Percentiles rank a stretch among this genome's conserved stretches.
These are phyloP conservation scores for Sceloporus undulatus DNA, from an alignment of 2,113 vertebrate species.

Conservation along the genomic window DNA sequence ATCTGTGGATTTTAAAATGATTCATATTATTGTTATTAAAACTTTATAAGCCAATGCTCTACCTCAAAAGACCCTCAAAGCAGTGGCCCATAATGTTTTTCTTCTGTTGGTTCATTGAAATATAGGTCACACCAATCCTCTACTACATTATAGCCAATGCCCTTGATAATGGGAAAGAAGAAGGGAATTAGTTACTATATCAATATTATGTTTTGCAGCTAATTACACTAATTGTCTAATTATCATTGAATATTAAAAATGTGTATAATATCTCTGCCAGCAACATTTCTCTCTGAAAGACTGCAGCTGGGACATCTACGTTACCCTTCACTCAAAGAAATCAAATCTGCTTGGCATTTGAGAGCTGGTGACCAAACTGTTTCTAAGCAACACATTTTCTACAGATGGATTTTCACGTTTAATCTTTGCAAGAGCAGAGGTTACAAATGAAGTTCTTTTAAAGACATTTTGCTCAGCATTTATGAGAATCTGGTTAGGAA, in stretches of 20 bases:
- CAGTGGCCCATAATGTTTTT: not conserved
- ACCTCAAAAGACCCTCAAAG: not conserved
- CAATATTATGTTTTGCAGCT: not conserved
- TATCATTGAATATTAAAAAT: not conserved
- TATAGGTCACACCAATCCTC: not conserved
- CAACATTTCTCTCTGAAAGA: not conserved
- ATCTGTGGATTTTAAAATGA: not conserved
- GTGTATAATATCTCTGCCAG: not conserved
- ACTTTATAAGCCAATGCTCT: not conserved
- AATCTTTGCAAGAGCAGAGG: not conserved
- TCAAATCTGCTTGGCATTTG: not conserved
- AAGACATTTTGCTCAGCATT: not conserved
- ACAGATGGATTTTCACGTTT: not conserved
- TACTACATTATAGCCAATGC: not conserved
- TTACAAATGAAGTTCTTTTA: not conserved
- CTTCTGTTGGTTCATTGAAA: not conserved
- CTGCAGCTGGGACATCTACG: constrained; percentile 1
- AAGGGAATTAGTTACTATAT: constrained; percentile 18
- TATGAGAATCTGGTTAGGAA: not conserved
- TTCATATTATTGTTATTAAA: not conserved
- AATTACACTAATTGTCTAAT: constrained; percentile 7
- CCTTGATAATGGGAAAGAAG: constrained; percentile 10
- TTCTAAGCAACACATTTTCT: constrained; percentile 27
- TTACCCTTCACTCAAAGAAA: constrained; percentile 23
- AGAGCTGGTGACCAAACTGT: not conserved